Base-by-base conservation (phyloP, 2,113 vertebrate species). In the Sinocyclocheilus grahami region DNA sequence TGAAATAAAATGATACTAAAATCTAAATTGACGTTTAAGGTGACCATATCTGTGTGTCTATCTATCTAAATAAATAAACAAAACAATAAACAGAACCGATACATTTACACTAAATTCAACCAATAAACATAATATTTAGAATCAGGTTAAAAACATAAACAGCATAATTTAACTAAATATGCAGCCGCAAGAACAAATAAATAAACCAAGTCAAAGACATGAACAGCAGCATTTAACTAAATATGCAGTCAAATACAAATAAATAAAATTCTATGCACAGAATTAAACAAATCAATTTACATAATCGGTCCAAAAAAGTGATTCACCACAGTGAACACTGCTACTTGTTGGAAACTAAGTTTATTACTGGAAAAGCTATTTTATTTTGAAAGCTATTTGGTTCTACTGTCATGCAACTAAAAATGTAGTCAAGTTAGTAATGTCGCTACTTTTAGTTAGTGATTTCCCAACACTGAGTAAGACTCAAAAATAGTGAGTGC, bases 381-480 rank as follows among this genome's bases (percentile, higher is more conserved):
- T 30, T 60, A 3, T 48, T 48, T 48, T 48, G 46, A 48, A 48
- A 48, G 46, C 46, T 48, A 48, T 48, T 48, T 48, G 9, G 42
- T 12, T 48, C 42, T 46, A 46, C 9, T 5, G 12, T 65, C 78
- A 81, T 22, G 16, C 55, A 22, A 62, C 58, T 30, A 81, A 81
- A 81, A 46, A 65, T 10, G 1, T 8, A 42, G 6, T 42, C 22
- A 81, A 62, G 78, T 62, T 80, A 42, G 58, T 42, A 80, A 30
- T 53, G 78, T 6, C 5, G 27, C 55, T 42, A 81, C 46, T 63
- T 81, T 81, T 46, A 81, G 37, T 12, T 62, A 78, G 74, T 33
- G 4, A 60, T 12, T 42, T 20, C 62, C 42, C 3, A 3, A 82
- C 14, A 82, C 16, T 12, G 42, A 69, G 42, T 51, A 62, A 67